Evolutionary conservation across 2,113 vertebrate species (phyloP).

Genomic region (Lanius collurio): DNA sequence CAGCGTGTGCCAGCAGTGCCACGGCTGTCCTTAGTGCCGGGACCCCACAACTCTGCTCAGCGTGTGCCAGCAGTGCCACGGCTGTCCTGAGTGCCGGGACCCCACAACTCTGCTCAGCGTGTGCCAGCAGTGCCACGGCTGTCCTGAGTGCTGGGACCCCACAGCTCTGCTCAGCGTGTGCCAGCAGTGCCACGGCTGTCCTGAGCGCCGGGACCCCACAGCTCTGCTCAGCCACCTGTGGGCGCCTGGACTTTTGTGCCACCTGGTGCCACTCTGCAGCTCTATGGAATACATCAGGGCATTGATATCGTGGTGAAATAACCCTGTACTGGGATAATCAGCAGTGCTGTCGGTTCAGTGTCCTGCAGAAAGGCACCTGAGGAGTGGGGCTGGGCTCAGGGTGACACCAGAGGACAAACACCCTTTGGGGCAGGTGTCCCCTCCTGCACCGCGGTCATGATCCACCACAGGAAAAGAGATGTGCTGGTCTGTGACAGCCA

Average conservation of each 20-base stretch:
- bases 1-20: too few relatives aligned
- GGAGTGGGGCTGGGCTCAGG: neutral
- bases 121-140: too few relatives aligned
- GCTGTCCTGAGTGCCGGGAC: too few relatives aligned
- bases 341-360: neutral
- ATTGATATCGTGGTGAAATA: neutral
- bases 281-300: neutral
- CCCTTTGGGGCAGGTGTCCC: fast-evolving
- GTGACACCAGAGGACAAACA: neutral
- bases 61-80: too few relatives aligned
- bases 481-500: neutral
- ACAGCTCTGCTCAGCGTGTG: neutral
- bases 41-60: neutral
- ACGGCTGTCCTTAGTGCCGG: too few relatives aligned
- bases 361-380: neutral
- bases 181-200: neutral
- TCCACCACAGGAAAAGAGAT: neutral
- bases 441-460: neutral
- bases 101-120: too few relatives aligned
- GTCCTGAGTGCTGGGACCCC: fast-evolving
- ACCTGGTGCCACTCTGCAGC: neutral
- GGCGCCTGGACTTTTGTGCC: neutral
- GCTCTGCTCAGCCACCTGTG: neutral
- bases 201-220: neutral
- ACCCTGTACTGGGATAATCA: neutral